Conservation (phyloP, 2,113 vertebrate genomes). For the Chauna torquata region DNA sequence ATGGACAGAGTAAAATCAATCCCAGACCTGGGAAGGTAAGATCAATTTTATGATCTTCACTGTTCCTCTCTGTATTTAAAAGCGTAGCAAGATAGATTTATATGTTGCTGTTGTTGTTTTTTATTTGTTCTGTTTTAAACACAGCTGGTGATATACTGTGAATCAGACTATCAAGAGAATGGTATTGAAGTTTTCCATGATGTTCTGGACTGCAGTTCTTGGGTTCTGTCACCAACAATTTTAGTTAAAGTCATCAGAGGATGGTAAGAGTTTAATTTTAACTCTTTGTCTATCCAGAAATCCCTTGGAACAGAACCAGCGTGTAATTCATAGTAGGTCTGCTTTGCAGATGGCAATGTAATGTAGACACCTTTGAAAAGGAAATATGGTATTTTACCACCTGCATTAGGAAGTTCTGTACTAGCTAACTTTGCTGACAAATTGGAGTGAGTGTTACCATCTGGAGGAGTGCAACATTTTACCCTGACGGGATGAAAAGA, state of each 20-base stretch:
- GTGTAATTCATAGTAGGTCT: neutral
- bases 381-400: neutral
- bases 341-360: neutral
- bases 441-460: neutral
- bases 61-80: neutral
- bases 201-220: conserved; percentile 82
- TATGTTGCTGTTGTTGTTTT: neutral
- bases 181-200: conserved; percentile 83
- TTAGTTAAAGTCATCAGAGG: conserved; percentile 89
- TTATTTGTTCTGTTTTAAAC: neutral
- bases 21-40: conserved; percentile 92
- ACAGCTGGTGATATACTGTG: conserved; percentile 86
- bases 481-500: neutral
- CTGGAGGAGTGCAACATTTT: neutral
- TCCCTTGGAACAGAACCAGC: neutral
- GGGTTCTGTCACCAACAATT: conserved; percentile 85
- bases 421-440: neutral
- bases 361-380: neutral
- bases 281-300: neutral
- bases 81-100: neutral
- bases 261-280: conserved; percentile 82
- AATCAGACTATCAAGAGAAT: conserved; percentile 74
- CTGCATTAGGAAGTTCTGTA: neutral
- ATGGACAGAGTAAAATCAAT: conserved; percentile 80
- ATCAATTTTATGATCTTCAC: neutral